Conservation (phyloP, 2,888 invertebrate genomes). For the Drosophila mayaguana region DNA sequence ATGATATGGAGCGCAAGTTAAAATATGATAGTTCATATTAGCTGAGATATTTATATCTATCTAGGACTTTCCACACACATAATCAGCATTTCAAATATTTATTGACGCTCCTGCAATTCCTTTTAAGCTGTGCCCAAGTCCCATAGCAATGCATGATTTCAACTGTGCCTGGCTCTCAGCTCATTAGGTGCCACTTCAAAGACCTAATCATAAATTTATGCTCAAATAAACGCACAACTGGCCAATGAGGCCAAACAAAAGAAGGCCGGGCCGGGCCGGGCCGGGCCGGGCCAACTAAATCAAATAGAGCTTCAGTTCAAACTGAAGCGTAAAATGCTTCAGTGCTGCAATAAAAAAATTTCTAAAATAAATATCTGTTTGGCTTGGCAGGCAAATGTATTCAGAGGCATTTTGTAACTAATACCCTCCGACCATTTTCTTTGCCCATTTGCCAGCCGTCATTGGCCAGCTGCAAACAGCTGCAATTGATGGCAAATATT, state of each 20-base stretch:
- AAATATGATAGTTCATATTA: neutral
- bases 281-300: constrained; percentile 54
- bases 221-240: constrained; percentile 67
- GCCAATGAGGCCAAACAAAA: constrained; percentile 61
- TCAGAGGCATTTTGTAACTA: constrained; percentile 63
- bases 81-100: neutral
- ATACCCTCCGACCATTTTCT: constrained; percentile 61
- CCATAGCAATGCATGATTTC: neutral
- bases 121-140: neutral
- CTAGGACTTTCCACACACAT: neutral
- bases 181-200: constrained; percentile 44
- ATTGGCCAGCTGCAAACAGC: constrained; percentile 57
- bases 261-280: neutral
- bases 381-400: constrained; percentile 19
- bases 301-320: constrained; percentile 69
- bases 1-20: neutral
- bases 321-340: constrained; percentile 67
- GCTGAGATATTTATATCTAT: too few species aligned
- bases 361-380: constrained; percentile 75
- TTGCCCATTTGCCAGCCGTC: constrained; percentile 28
- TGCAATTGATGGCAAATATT: constrained; percentile 78
- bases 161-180: constrained; percentile 8
- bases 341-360: constrained; percentile 35
- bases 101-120: neutral
- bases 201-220: constrained; percentile 58